Base-by-base conservation (phyloP, 2,113 vertebrate genomes). In the Spheniscus mendiculus region DNA sequence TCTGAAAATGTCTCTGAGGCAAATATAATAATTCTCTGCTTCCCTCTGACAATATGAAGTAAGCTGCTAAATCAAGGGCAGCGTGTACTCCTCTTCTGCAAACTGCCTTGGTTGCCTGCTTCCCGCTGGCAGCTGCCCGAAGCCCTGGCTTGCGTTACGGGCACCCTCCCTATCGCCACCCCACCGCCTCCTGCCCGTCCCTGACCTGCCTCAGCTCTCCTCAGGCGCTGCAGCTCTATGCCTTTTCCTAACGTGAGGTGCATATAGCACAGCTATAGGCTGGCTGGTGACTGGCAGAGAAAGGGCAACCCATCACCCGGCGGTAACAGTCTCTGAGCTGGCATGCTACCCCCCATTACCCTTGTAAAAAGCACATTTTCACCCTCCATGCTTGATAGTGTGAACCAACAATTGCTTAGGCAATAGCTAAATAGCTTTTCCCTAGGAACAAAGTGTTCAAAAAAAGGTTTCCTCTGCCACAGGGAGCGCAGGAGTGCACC, bases 401-500 rank as follows among this genome's bases (percentile, higher is more conserved):
- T 20, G 71, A 74, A 9, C 67, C 0, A 5, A 4, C 23, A 62
- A 16, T 4, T 53, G 87, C 45, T 61, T 36, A 44, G 59, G 55
- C 40, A 66, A 55, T 27, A 58, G 69, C 45, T n/a, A 66, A 84
- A 32, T 3, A 27, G 55, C 30, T 89, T 91, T 81, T 62, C 32
- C 59, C 53, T 10, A 2, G 45, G 63, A 77, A 44, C 21, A 25
- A 52, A 76, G 5, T 6, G 59, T 9, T 91, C 47, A 44, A 5
- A 40, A 19, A 4, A 15, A 55, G 44, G 18, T 40, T 89, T 80
- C 12, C 53, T n/a, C 27, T 0, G 2, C 25, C 8, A 1, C 50
- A 26, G 50, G 36, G 56, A 44, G 36, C 0, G 1, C 56, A 11
- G 61, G 32, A 53, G 8, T 0, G 3, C 12, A 1, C 19, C 0